Conservation (phyloP, 2,113 vertebrate genomes). For the Scopus umbretta region DNA sequence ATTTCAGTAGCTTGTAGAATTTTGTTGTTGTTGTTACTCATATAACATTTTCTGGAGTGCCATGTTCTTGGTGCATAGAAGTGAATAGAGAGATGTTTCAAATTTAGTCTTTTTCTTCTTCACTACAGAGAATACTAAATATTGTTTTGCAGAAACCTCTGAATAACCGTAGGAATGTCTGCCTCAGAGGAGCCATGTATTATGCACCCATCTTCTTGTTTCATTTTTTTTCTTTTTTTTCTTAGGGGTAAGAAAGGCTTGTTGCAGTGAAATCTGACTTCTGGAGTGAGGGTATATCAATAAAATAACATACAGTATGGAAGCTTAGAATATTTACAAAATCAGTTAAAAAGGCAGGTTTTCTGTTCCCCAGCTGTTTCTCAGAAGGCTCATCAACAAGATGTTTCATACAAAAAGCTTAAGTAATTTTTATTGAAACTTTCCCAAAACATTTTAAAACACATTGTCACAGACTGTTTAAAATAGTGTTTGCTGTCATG, state of each 20-base stretch:
- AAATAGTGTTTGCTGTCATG: not conserved
- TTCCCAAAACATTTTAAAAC: not conserved
- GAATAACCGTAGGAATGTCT: constrained; percentile 19
- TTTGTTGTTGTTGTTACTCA: not conserved
- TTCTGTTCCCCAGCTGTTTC: not conserved
- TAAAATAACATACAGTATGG: constrained; percentile 12
- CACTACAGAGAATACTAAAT: constrained; percentile 45
- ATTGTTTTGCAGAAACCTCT: constrained; percentile 36
- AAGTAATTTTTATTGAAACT: not conserved
- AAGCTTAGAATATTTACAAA: constrained; percentile 35
- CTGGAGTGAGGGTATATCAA: constrained; percentile 11
- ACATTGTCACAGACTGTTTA: not conserved
- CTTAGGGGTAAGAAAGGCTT: constrained; percentile 9
- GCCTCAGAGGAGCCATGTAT: constrained; percentile 40
- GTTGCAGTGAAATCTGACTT: constrained; percentile 9
- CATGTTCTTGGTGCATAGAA: not conserved
- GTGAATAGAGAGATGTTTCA: not conserved
- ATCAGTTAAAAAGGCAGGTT: not conserved
- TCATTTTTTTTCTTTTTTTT: not conserved
- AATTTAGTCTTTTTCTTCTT: constrained; percentile 12
- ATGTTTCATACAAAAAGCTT: not conserved
- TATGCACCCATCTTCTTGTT: constrained; percentile 38
- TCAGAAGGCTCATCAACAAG: not conserved
- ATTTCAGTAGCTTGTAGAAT: not conserved
- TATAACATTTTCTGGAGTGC: not conserved